Evolutionary conservation across 2,797 vertebrate genomes (phyloP), one percentile per base, ranked within the genome.

Genomic region (Hipposideros larvatus): DNA sequence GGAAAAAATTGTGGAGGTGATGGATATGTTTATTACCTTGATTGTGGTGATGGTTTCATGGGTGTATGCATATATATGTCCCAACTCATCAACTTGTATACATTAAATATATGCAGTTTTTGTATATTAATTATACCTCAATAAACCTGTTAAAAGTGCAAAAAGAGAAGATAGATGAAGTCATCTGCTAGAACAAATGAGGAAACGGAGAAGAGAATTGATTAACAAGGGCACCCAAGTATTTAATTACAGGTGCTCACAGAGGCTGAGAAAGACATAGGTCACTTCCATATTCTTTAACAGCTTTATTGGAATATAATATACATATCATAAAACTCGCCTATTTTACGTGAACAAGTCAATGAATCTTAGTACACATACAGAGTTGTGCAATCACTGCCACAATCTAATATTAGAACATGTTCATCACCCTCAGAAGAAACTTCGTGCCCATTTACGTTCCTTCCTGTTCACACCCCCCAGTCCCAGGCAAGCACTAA

Each of bases 351-450:
- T 87, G 11, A 65, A 73, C 11, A 48, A 22, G 71, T 85, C 31
- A 85, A 22, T 66, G 37, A 89, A 48, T 55, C 75, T 71, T 37
- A 77, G 46, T n/a, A 71, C 55, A 78, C 83, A 55, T 65, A 24
- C 53, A 78, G 31, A 74, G 51, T 84, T 61, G 2, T 66, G 15
- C 48, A 66, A 79, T 5, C 26, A 66, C 46, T 16, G 28, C 26
- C 26, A 75, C 11, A 83, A 55, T 71, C 43, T 46, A 92, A 84
- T 88, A 92, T 83, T 88, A 84, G 63, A 95, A 63, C 22, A 73
- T 66, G 74, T 88, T 46, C 28, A 31, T 57, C 57, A 73, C 22
- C 26, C 37, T 75, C 41, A 57, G 83, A 48, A 77, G 57, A 92
- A 95, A 83, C 5, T 0, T 68, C 5, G 4, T 65, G 31, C 6